A percentile compares a stretch with the other conserved stretches of the same genome.
phyloP scores from a whole-genome alignment of 2,113 vertebrate genomes.

The Mirounga angustirostris region DNA sequence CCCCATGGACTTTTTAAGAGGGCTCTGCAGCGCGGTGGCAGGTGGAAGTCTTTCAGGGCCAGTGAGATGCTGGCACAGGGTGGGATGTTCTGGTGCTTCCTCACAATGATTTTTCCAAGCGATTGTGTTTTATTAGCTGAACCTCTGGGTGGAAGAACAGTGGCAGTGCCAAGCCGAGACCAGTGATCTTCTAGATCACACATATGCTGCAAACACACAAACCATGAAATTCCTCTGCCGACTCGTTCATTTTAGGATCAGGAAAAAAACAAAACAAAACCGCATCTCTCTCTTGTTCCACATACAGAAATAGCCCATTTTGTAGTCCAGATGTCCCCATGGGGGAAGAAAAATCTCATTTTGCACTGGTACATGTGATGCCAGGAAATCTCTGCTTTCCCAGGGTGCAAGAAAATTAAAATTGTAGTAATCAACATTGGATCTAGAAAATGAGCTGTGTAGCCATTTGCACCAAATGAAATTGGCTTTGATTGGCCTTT shows the following conservation, averaged over 20 bases:
- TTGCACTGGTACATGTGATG: constrained; percentile 57
- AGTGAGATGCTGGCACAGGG: not conserved
- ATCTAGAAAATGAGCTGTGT: constrained; percentile 68
- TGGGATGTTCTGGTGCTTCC: not conserved
- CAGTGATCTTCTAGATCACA: constrained; percentile 61
- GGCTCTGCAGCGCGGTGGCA: not conserved
- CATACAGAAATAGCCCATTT: constrained; percentile 47
- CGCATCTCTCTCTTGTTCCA: constrained; percentile 46
- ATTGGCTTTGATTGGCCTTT: constrained; percentile 43
- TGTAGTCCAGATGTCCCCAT: constrained; percentile 65
- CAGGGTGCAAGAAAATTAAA: constrained; percentile 74
- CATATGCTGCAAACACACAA: not conserved
- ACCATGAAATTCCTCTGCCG: constrained; percentile 10
- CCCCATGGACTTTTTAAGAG: not conserved
- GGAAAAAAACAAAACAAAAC: not conserved
- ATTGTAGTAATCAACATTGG: constrained; percentile 68
- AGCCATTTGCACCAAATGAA: constrained; percentile 63
- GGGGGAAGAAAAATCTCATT: constrained; percentile 72
- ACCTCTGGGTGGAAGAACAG: constrained; percentile 65
- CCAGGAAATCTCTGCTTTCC: constrained; percentile 73
- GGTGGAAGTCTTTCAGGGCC: not conserved
- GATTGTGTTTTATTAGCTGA: constrained; percentile 70
- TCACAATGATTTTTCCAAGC: constrained; percentile 65
- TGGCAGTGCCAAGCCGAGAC: constrained; percentile 64
- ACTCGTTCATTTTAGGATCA: constrained; percentile 66